Conservation (phyloP, 2,888 invertebrate genomes). For the Tanypteryx hageni region DNA sequence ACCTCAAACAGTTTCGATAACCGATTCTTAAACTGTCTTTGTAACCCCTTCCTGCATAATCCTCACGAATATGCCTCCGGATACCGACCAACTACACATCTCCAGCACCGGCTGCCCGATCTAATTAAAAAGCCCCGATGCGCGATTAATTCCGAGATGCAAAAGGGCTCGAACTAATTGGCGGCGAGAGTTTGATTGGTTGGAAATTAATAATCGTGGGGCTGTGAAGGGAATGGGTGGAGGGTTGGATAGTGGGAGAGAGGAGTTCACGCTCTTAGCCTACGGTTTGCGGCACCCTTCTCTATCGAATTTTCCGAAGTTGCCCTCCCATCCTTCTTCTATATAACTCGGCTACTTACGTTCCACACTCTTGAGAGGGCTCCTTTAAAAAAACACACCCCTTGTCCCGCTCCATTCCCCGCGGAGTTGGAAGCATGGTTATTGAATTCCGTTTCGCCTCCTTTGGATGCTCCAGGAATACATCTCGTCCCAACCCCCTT, state of each 20-base stretch:
- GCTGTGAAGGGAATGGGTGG: neutral
- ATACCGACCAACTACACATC: neutral
- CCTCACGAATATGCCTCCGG: neutral
- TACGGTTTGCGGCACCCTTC: neutral
- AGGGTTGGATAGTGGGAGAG: too few relatives aligned
- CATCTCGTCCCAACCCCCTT: neutral
- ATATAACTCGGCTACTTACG: neutral
- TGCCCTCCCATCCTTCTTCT: too few relatives aligned
- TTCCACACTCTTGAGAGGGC: neutral
- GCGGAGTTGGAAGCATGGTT: neutral
- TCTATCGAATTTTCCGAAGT: too few relatives aligned
- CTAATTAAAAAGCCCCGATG: constrained; percentile 24
- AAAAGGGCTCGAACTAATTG: constrained; percentile 37
- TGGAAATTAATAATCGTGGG: constrained; percentile 45
- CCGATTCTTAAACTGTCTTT: neutral
- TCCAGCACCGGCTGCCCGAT: neutral
- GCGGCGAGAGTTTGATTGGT: constrained; percentile 48
- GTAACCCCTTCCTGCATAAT: neutral
- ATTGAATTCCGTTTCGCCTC: neutral
- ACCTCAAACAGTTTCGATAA: neutral
- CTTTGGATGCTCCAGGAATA: neutral
- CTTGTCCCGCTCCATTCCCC: neutral
- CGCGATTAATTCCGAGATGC: constrained; percentile 22
- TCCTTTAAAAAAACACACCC: neutral
- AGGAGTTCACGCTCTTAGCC: constrained; percentile 1